Conservation (phyloP, 2,888 invertebrate genomes). For the Drosophila subsilvestris region DNA sequence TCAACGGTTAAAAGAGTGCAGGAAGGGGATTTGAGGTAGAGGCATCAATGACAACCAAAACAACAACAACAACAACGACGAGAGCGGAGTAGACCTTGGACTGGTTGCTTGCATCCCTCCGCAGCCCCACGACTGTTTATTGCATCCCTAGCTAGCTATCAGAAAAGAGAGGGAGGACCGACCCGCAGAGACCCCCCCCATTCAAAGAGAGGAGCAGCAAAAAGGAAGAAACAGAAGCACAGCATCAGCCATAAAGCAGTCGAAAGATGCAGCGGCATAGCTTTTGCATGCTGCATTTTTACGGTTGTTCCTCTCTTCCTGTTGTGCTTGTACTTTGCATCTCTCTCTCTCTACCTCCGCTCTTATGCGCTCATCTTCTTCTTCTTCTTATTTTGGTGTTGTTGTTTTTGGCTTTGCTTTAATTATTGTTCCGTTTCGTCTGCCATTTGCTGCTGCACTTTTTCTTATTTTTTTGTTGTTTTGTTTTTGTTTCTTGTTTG, state of each 20-base stretch:
- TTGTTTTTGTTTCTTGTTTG: slow-evolving; percentile 39
- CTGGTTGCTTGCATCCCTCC: slow-evolving; percentile 41
- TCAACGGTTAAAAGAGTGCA: slow-evolving; percentile 5
- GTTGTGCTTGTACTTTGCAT: slow-evolving; percentile 18
- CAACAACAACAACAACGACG: slow-evolving; percentile 23
- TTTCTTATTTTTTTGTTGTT: slow-evolving; percentile 36
- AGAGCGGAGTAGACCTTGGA: slow-evolving; percentile 45
- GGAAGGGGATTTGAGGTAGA: background rate
- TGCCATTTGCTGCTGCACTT: slow-evolving; percentile 62
- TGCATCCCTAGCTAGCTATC: slow-evolving; percentile 34
- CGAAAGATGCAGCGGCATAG: slow-evolving; percentile 16
- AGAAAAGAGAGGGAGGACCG: slow-evolving; percentile 11
- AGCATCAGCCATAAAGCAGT: background rate
- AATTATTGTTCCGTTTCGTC: slow-evolving; percentile 77
- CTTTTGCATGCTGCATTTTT: slow-evolving; percentile 48
- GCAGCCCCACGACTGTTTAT: background rate
- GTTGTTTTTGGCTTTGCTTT: slow-evolving; percentile 62
- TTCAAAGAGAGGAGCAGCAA: slow-evolving; percentile 45
- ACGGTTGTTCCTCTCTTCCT: slow-evolving; percentile 36
- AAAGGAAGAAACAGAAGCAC: background rate
- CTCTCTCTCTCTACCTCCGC: background rate
- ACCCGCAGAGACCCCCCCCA: slow-evolving; percentile 20
- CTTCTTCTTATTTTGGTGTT: slow-evolving; percentile 42
- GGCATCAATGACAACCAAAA: slow-evolving; percentile 69
- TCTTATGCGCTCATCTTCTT: background rate